Conservation (phyloP, 92 coral and sea anemone genomes). For the Anthopleura xanthogrammica region DNA sequence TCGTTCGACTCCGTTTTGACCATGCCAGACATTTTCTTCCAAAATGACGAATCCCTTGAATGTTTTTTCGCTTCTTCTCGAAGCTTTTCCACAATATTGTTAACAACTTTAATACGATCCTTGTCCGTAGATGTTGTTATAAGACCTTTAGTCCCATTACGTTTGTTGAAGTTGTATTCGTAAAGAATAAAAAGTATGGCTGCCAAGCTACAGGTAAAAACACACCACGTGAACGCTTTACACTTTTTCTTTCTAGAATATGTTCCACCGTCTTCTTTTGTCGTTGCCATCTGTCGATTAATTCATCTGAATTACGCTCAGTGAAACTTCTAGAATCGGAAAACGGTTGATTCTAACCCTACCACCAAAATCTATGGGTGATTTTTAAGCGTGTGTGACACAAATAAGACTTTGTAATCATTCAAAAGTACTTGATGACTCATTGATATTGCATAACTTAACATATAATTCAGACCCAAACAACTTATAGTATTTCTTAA, state of each 20-base stretch:
- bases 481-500: background rate
- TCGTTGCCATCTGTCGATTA: background rate
- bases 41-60: constrained; percentile 6
- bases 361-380: background rate
- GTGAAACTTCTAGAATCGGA: background rate
- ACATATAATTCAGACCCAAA: background rate
- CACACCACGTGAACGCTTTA: background rate
- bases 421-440: background rate
- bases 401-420: too few relatives aligned
- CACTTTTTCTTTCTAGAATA: background rate
- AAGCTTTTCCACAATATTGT: constrained; percentile 5
- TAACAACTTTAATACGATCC: constrained; percentile 4
- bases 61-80: background rate
- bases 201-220: background rate
- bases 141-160: too few relatives aligned
- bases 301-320: background rate
- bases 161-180: background rate
- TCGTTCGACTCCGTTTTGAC: background rate
- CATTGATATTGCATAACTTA: background rate
- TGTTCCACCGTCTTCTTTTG: background rate
- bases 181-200: constrained; percentile 3
- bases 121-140: background rate
- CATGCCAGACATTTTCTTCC: constrained; percentile 15
- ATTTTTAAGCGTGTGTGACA: background rate
- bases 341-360: background rate